Evolutionary conservation across 2,797 vertebrate genomes (phyloP), one percentile per base, ranked within the genome.

Genomic region (Odontamblyopus rebecca): DNA sequence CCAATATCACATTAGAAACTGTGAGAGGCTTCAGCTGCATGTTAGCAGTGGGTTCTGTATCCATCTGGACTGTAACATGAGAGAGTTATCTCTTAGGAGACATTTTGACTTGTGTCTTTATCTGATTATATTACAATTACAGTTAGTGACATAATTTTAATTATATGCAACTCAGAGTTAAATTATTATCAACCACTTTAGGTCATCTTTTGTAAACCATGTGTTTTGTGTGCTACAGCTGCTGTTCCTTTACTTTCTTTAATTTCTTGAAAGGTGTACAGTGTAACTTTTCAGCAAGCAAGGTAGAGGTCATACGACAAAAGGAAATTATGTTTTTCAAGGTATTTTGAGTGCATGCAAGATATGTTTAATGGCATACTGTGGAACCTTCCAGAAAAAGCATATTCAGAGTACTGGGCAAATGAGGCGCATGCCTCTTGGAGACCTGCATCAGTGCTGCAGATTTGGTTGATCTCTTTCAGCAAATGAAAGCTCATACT

Each of bases 31-130:
- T 30, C 78, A 72, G 73, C 76, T 63, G 79, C 64, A 51, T 78
- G 76, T 77, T 69, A 74, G 79, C 76, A 69, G 74, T 61, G 74
- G 60, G 77, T 77, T 84, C 83, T 85, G 75, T 81, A 78, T 78
- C 80, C 83, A 67, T 75, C 77, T 76, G 82, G 69, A 77, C 78
- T 86, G 86, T 81, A 84, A 89, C 84, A 88, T 80, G 30, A 35
- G 27, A 30, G 27, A 26, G 11, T 38, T 35, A 18, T 38, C 19
- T 13, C 35, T 63, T 44, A 23, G 61, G 18, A 26, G 35, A 44
- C 9, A 1, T 8, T 6, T 26, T 63, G n/a, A 7, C 57, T 26
- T 13, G 12, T 29, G 57, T 60, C 11, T 27, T 27, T 5, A 56
- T n/a, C 23, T 3, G 2, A 56, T 56, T n/a, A 9, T 60, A 29